Evolutionary conservation across 1,140 invertebrate genomes (phyloP).

Genomic region (Sarcophaga peregrina): DNA sequence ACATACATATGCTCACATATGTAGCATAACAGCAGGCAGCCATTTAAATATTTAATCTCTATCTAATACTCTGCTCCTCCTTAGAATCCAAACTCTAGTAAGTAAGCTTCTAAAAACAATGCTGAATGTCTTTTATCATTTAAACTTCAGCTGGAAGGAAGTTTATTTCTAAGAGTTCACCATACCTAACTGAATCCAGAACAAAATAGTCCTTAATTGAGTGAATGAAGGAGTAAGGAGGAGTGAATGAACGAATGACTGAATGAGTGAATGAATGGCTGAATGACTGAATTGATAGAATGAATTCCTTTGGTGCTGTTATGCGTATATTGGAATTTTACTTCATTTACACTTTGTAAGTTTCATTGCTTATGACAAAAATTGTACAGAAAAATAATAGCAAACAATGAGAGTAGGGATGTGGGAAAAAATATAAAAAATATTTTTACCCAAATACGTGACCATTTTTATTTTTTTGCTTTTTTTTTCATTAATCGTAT

Average conservation of each 20-base stretch:
- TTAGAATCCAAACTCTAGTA: not conserved
- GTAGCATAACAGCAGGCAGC: too few relatives aligned
- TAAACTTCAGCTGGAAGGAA: not conserved
- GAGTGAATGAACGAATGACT: not conserved
- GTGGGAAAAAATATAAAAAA: not conserved
- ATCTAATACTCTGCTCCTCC: not conserved
- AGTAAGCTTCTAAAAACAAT: not conserved
- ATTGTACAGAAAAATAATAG: too few relatives aligned
- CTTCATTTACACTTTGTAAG: slow-evolving; percentile 27
- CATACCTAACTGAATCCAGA: not conserved
- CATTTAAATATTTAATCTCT: not conserved
- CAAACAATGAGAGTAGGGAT: not conserved
- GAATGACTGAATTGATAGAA: not conserved
- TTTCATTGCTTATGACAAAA: slow-evolving; percentile 22
- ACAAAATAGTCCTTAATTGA: not conserved
- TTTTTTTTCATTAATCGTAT: not conserved
- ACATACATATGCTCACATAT: too few relatives aligned
- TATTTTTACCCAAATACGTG: slow-evolving; percentile 19
- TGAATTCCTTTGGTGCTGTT: slow-evolving; percentile 23
- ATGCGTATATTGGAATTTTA: slow-evolving; percentile 25
- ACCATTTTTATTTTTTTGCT: slow-evolving; percentile 6
- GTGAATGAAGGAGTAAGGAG: too few relatives aligned
- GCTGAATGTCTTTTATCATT: not conserved
- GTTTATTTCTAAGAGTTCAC: not conserved
- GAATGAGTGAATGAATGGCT: not conserved